A percentile compares a stretch with the other conserved stretches of the same genome.
These are phyloP conservation scores for Plebejus argus DNA, from an alignment of 2,888 invertebrate species.

Conservation along the genomic window DNA sequence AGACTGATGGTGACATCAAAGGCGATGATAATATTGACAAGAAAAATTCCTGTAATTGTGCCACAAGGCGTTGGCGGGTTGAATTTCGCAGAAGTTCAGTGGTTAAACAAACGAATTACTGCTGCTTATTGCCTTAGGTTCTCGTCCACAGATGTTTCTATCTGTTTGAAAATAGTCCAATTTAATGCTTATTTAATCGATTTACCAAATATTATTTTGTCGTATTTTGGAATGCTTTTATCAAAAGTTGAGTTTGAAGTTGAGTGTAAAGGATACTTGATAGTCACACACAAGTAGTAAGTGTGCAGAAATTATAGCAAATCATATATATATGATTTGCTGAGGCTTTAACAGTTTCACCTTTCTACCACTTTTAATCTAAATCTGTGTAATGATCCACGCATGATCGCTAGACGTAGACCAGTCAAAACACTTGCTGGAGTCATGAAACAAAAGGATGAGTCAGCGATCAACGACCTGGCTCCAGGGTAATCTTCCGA, in stretches of 20 bases:
- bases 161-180: background rate
- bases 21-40: background rate
- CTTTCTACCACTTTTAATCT: background rate
- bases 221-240: background rate
- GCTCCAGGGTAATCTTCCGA: slow-evolving; percentile 76
- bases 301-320: no score
- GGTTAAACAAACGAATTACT: slow-evolving; percentile 14
- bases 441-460: slow-evolving; percentile 70
- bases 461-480: slow-evolving; percentile 73
- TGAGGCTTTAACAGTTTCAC: background rate
- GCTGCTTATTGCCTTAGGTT: background rate
- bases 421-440: slow-evolving; percentile 34
- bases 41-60: slow-evolving; percentile 3
- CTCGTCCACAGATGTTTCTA: background rate
- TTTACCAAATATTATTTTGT: background rate
- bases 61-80: background rate
- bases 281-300: no score
- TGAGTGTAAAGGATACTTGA: no score
- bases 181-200: background rate
- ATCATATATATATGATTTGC: no score
- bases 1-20: background rate
- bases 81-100: slow-evolving; percentile 1
- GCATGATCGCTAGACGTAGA: slow-evolving; percentile 3
- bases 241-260: background rate
- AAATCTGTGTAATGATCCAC: background rate